Base-by-base conservation (phyloP, 2,888 invertebrate genomes). In the Eutolmus rufibarbis region DNA sequence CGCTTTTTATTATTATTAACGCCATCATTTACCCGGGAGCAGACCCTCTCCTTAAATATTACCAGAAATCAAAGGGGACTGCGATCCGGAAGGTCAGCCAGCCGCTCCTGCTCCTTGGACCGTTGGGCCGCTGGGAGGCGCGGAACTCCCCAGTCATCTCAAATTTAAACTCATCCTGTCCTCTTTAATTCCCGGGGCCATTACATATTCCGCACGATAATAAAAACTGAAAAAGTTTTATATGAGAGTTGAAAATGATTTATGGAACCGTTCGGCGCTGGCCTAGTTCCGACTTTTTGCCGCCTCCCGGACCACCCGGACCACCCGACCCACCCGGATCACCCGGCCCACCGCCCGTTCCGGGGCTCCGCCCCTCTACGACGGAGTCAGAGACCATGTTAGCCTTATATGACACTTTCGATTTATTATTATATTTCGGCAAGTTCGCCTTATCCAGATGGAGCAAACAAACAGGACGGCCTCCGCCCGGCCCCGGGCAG, bases 211-310 rank as follows among this genome's bases (percentile, higher is more conserved):
- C 77, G 86, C 51, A 82, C 87, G 77, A 87, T 86, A 88, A 88
- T 88, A 88, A 88, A 87, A 88, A 87, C 87, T 82, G 82, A 74
- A 88, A 88, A 88, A 88, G 82, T 66, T 88, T 88, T 88, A 87
- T 88, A 88, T 86, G 88, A 82, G 88, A 88, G 86, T 76, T 85
- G 88, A 86, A 87, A 84, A 88, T 88, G 88, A 88, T 88, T 88
- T 88, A 88, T 87, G 79, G 84, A 74, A 74, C 43, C 74, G 74
- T 74, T 51, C 74, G 74, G 31, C 85, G 74, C 28, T 85, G 85
- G 85, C 74, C 85, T 74, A 74, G 85, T 57, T 82, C 74, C 74
- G 40, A 85, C 85, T 85, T 85, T 57, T 82, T 66, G 23, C 76
- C 76, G 76, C 31, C 84, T 84, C 57, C 66, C 66, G 19, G 19